Conservation (phyloP, 2,888 invertebrate genomes). For the Melipona bicolor region DNA sequence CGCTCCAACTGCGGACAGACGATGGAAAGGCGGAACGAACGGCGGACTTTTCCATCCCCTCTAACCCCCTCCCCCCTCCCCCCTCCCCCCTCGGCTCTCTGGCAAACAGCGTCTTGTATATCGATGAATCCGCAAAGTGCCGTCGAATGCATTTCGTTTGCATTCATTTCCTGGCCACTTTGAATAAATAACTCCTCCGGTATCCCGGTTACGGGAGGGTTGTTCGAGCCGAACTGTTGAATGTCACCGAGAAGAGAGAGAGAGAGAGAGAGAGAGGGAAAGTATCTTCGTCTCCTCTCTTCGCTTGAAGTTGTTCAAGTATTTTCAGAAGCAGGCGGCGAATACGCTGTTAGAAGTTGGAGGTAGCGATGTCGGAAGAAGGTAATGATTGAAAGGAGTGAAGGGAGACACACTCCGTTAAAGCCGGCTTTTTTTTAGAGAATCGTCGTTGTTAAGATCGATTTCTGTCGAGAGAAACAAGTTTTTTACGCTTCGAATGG, state of each 20-base stretch:
- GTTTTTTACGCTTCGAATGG: no score
- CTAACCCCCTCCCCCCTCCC: no score
- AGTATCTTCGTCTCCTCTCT: not conserved
- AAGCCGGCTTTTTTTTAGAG: not conserved
- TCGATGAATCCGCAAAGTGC: slow-evolving; percentile 48
- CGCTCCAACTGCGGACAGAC: not conserved
- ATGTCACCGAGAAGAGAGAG: not conserved
- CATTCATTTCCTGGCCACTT: slow-evolving; percentile 38
- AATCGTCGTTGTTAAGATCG: not conserved
- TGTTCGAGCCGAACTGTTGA: not conserved
- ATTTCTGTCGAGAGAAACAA: no score
- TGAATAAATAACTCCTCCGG: slow-evolving; percentile 36
- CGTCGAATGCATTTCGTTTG: slow-evolving; percentile 54
- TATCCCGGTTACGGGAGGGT: not conserved
- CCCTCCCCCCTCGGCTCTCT: not conserved
- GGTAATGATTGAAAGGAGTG: no score
- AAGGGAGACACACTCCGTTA: not conserved
- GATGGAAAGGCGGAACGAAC: not conserved
- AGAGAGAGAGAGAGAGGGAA: no score
- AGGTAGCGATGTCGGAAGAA: not conserved
- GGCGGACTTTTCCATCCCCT: not conserved
- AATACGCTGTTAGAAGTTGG: not conserved
- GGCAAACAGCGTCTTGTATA: slow-evolving; percentile 29
- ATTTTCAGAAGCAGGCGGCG: not conserved
- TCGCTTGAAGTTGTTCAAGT: not conserved